A percentile compares a stretch with the other conserved stretches of the same genome.
These are phyloP conservation scores for Netelia fuscicornis DNA, from an alignment of 2,888 invertebrate species.

Conservation along the genomic window DNA sequence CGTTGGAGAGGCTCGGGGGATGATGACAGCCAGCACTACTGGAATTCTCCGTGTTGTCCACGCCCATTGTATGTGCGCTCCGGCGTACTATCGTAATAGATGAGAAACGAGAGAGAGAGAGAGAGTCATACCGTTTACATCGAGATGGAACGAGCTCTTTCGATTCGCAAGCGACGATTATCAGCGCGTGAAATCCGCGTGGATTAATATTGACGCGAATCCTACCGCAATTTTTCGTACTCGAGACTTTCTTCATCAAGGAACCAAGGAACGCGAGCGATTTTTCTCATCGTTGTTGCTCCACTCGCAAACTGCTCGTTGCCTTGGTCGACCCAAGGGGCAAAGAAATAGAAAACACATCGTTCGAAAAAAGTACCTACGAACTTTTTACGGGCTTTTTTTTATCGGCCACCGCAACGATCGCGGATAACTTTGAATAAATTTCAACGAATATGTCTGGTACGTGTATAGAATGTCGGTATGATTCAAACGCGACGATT, in stretches of 20 bases:
- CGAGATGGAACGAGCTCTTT: conserved; percentile 53
- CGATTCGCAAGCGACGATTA: conserved; percentile 54
- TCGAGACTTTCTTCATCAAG: conserved; percentile 7
- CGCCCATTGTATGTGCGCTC: conserved; percentile 8
- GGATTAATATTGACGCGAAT: conserved; percentile 28
- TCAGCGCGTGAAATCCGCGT: neutral
- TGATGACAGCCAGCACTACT: conserved; percentile 3
- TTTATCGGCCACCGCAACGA: neutral
- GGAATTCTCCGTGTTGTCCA: conserved; percentile 33
- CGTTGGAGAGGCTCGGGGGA: conserved; percentile 48
- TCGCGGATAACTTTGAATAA: neutral
- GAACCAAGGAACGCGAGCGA: neutral
- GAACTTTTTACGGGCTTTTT: neutral
- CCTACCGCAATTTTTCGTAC: conserved; percentile 14
- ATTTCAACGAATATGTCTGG: neutral
- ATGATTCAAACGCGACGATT: neutral
- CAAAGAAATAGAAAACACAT: neutral
- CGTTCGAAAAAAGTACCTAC: neutral
- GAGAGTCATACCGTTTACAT: conserved; percentile 39
- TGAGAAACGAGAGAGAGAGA: conserved; percentile 1
- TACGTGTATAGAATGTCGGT: conserved; percentile 19
- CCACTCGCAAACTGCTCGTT: neutral
- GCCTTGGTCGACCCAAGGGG: no score
- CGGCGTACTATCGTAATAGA: conserved; percentile 3
- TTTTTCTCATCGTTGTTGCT: neutral